phyloP scores from a whole-genome alignment of 2,113 vertebrate species.

The Eulemur macaco region DNA sequence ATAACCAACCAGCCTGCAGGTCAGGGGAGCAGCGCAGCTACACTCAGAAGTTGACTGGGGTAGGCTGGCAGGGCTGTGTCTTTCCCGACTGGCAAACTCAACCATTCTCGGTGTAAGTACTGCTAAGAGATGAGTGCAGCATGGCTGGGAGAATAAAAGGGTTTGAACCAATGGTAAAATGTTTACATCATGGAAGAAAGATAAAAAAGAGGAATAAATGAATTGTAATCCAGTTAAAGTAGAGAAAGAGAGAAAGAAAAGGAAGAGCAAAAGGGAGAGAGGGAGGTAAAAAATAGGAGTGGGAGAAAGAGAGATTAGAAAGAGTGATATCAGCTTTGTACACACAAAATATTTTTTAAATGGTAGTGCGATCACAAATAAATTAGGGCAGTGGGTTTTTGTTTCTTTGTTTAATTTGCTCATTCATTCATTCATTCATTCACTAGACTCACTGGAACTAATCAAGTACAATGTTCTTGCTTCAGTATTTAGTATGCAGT shows the following conservation, averaged over 20 bases:
- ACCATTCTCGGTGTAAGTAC: not conserved
- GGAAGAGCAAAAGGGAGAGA: not conserved
- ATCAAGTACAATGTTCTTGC: not conserved
- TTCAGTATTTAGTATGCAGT: not conserved
- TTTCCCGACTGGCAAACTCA: not conserved
- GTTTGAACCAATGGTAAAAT: not conserved
- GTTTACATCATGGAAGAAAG: not conserved
- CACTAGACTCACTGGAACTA: not conserved
- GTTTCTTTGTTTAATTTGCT: not conserved
- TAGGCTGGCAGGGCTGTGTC: not conserved
- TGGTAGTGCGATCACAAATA: not conserved
- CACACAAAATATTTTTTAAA: not conserved
- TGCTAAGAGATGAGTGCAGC: not conserved
- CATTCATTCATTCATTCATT: not conserved
- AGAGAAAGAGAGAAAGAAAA: not conserved
- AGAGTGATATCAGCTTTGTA: not conserved
- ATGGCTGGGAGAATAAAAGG: not conserved
- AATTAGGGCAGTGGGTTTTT: not conserved
- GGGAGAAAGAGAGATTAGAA: not conserved
- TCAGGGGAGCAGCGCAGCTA: not conserved
- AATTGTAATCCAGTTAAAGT: not conserved
- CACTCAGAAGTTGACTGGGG: not conserved
- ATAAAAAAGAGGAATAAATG: not conserved
- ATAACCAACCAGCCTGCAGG: slow-evolving; percentile 27
- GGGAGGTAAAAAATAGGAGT: not conserved